A percentile compares a stretch with the other conserved stretches of the same genome.
These are phyloP conservation scores for Mesoligia furuncula DNA, from an alignment of 2,888 invertebrate genomes.

Conservation along the genomic window DNA sequence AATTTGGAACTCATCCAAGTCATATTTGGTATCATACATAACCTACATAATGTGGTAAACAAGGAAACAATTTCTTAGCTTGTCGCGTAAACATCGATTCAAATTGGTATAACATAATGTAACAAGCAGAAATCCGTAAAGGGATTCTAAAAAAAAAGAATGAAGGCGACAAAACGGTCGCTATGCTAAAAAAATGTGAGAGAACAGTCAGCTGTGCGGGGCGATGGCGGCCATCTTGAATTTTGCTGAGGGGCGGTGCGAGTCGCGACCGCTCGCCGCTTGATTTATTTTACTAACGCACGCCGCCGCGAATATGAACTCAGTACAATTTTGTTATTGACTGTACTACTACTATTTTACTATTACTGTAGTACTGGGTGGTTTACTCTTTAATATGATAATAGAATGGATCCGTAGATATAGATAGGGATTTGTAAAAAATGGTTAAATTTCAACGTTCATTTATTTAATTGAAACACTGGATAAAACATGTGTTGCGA, in stretches of 20 bases:
- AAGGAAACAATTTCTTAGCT: conserved; percentile 51
- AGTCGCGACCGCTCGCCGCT: conserved; percentile 73
- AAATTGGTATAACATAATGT: conserved; percentile 63
- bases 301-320: conserved; percentile 72
- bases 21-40: conserved; percentile 50
- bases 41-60: conserved; percentile 56
- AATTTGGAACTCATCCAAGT: conserved; percentile 72
- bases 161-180: conserved; percentile 78
- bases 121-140: conserved; percentile 64
- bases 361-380: background rate
- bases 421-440: background rate
- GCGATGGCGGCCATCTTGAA: conserved; percentile 84
- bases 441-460: background rate
- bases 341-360: conserved; percentile 71
- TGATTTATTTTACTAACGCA: conserved; percentile 83
- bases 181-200: conserved; percentile 77
- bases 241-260: conserved; percentile 76
- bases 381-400: conserved; percentile 7
- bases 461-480: conserved; percentile 6
- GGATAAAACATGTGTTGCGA: background rate
- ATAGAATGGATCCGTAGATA: conserved; percentile 1
- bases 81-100: conserved; percentile 61
- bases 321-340: conserved; percentile 75
- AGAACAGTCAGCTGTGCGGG: conserved; percentile 82
- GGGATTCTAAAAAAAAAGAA: conserved; percentile 67